Base-by-base conservation (phyloP, 2,888 invertebrate species). In the Tenthredo mesomela region DNA sequence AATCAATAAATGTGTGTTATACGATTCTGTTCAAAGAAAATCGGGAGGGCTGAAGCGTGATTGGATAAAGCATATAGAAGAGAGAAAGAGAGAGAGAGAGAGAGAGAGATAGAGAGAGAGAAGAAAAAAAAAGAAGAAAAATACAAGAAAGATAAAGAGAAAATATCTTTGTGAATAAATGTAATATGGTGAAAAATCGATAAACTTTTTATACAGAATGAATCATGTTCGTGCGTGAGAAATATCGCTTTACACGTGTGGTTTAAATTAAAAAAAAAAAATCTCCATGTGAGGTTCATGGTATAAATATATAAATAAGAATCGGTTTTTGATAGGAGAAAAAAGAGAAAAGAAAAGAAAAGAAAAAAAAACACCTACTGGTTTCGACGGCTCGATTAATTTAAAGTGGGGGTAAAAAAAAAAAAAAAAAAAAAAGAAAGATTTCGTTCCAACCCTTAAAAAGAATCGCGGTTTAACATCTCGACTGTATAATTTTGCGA, bases 11-110 rank as follows among this genome's bases (percentile, higher is more conserved):
- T 61, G 37, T 40, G 80, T 80, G 37, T 15, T 40, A 33, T 37
- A 12, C 54, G 58, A 37, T 80, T 80, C 80, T n/a, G 61, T 58
- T 80, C 80, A 80, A 80, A 80, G 80, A 80, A 61, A 61, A 80
- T 80, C 61, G 40, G 40, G 58, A 37, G 37, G 21, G 40, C 58
- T 61, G 80, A 61, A 15, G 50, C 80, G 80, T 80, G 33, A 61
- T 80, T 80, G 80, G 61, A 58, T 58, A n/a, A 37, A 37, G n/a
- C 37, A 29, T 61, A 25, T 10, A 78, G 15, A 15, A 70, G 5
- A 37, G n/a, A 5, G 4, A 58, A 58, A 25, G 25, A 7, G 9
- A 12, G 9, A 15, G 29, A 29, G 29, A 2, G 1, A n/a, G 12
- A 25, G 3, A 61, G 25, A 3, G 12, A 21, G 6, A n/a, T 29